phyloP scores from a whole-genome alignment of 2,888 invertebrate species.

The Dynastes hyllus region DNA sequence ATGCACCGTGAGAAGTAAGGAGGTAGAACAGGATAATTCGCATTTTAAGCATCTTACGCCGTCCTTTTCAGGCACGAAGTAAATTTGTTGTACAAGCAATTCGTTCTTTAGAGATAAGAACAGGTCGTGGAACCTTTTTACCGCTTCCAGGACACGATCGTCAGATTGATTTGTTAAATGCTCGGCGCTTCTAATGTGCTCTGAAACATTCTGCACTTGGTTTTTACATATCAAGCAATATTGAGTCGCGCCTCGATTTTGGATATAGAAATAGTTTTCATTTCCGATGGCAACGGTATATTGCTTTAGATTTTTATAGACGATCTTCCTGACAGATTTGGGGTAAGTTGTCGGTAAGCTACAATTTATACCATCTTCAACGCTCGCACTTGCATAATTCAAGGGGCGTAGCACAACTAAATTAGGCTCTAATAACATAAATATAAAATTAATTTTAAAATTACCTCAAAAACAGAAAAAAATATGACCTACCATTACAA shows the following conservation, averaged over 20 bases:
- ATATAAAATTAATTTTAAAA: not conserved
- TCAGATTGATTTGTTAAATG: not conserved
- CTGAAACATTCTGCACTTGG: not conserved
- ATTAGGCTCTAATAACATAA: not conserved
- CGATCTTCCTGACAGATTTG: not conserved
- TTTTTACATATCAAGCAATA: slow-evolving; percentile 19
- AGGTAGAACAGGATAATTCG: no score
- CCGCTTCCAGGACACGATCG: no score
- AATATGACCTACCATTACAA: no score
- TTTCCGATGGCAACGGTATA: not conserved
- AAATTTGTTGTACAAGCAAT: not conserved
- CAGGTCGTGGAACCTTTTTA: not conserved
- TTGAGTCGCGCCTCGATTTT: slow-evolving; percentile 1
- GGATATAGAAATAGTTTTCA: not conserved
- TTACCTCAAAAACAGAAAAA: no score
- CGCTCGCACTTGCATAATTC: not conserved
- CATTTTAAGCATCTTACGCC: not conserved
- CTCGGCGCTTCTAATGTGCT: not conserved
- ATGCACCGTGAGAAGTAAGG: not conserved
- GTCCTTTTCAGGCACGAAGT: not conserved
- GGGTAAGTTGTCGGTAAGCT: not conserved
- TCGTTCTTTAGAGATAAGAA: not conserved
- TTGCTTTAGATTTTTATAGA: not conserved
- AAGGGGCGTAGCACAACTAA: no score
- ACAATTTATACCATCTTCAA: not conserved